phyloP scores from a whole-genome alignment of 2,797 vertebrate species.

The Oceanodroma leucorhoa region DNA sequence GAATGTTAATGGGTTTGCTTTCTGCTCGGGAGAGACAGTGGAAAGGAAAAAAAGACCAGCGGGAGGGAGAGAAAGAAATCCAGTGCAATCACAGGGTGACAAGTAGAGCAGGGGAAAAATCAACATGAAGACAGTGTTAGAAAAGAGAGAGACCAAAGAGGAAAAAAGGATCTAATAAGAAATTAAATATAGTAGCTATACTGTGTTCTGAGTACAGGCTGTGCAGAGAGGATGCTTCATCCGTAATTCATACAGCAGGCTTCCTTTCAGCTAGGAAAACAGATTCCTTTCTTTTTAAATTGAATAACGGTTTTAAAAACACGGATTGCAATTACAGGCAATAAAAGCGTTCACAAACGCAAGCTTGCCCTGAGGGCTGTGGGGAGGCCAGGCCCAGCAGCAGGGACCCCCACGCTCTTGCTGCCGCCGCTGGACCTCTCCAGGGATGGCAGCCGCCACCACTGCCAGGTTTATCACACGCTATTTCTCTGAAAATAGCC shows the following conservation, averaged over 20 bases:
- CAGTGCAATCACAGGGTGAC: neutral
- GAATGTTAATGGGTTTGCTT: neutral
- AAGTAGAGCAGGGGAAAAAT: neutral
- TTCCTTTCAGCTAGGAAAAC: neutral
- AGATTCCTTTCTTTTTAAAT: neutral
- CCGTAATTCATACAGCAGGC: neutral
- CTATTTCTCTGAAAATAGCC: neutral
- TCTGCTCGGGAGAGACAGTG: neutral
- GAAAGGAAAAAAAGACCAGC: neutral
- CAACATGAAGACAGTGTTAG: neutral
- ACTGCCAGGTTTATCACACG: fast-evolving
- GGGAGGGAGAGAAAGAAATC: neutral
- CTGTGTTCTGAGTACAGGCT: neutral
- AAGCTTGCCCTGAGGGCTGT: fast-evolving
- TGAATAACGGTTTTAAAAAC: neutral
- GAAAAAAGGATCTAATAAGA: neutral
- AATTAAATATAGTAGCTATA: neutral
- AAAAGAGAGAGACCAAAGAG: neutral
- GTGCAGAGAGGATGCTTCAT: fast-evolving
- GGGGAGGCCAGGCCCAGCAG: neutral
- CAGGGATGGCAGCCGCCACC: neutral
- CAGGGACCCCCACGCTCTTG: fast-evolving
- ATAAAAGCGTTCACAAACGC: neutral
- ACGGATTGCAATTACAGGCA: neutral
- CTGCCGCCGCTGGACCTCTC: fast-evolving